Percentiles rank a stretch among this genome's conserved stretches.
Conservation (phyloP, 2,888 invertebrate genomes). For the Amorpha juglandis region DNA sequence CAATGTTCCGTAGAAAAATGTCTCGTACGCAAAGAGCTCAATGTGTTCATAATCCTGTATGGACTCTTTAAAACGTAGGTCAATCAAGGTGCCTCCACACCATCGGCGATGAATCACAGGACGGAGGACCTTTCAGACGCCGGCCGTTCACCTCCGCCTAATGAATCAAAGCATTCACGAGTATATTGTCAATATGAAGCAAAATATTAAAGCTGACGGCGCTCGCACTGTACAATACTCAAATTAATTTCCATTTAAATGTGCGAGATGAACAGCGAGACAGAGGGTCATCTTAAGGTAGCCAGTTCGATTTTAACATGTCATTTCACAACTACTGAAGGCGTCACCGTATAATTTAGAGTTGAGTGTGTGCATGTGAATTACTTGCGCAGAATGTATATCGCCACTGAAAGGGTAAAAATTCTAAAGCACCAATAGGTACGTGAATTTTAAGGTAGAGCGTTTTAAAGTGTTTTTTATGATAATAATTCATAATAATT, state of each 20-base stretch:
- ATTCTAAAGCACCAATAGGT: too few species aligned
- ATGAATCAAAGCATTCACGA: conserved; percentile 77
- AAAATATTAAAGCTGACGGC: conserved; percentile 71
- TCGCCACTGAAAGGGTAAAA: too few species aligned
- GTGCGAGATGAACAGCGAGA: conserved; percentile 70
- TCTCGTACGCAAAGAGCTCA: conserved; percentile 57
- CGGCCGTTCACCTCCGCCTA: conserved; percentile 78
- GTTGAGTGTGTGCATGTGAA: not conserved
- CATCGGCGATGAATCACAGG: conserved; percentile 64
- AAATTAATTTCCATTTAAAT: conserved; percentile 78
- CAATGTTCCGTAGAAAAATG: conserved; percentile 27
- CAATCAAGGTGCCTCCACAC: conserved; percentile 68
- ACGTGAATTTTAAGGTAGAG: too few species aligned
- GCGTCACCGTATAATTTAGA: not conserved
- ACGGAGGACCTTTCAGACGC: conserved; percentile 72
- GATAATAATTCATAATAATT: too few species aligned
- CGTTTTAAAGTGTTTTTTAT: too few species aligned
- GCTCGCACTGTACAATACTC: conserved; percentile 63
- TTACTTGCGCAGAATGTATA: conserved; percentile 31
- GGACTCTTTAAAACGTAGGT: conserved; percentile 77
- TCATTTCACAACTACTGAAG: conserved; percentile 39
- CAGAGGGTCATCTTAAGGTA: conserved; percentile 50
- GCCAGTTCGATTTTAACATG: conserved; percentile 50
- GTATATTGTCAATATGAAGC: conserved; percentile 77
- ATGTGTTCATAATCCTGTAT: conserved; percentile 75